Conservation (phyloP, 2,888 invertebrate genomes). For the Andrena trimmerana region DNA sequence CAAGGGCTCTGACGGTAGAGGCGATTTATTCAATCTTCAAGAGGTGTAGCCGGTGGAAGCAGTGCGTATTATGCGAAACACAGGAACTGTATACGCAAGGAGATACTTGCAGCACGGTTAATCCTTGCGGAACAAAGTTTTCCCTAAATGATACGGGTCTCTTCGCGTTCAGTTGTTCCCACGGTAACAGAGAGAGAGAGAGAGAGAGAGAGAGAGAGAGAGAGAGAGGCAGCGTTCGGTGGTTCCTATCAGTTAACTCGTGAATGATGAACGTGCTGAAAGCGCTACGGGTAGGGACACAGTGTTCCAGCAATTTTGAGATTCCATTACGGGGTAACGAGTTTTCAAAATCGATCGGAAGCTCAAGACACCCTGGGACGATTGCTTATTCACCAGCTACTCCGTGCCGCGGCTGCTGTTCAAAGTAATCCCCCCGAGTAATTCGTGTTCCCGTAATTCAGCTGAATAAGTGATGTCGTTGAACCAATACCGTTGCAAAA, state of each 20-base stretch:
- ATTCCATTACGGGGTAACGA: constrained; percentile 58
- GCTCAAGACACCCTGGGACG: constrained; percentile 34
- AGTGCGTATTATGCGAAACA: no score
- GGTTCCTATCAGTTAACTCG: constrained; percentile 1
- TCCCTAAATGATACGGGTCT: background rate
- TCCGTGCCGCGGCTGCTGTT: constrained; percentile 51
- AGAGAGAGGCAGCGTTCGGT: background rate
- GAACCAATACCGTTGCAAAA: background rate
- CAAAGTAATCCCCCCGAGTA: constrained; percentile 59
- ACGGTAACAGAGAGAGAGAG: no score
- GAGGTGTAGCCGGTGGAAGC: no score
- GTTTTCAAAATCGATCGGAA: constrained; percentile 58
- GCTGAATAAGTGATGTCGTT: constrained; percentile 10
- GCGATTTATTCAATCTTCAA: no score
- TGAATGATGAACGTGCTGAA: background rate
- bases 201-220: no score
- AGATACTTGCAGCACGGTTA: no score
- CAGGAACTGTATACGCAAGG: no score
- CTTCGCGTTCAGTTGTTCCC: no score
- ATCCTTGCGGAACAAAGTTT: background rate
- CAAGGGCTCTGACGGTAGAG: no score
- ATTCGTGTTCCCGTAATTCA: constrained; percentile 55
- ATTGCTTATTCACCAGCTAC: constrained; percentile 63
- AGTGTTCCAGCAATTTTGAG: constrained; percentile 42
- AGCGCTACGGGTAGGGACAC: background rate